Conservation (phyloP, 2,113 vertebrate genomes). For the Protobothrops flavoviridis region DNA sequence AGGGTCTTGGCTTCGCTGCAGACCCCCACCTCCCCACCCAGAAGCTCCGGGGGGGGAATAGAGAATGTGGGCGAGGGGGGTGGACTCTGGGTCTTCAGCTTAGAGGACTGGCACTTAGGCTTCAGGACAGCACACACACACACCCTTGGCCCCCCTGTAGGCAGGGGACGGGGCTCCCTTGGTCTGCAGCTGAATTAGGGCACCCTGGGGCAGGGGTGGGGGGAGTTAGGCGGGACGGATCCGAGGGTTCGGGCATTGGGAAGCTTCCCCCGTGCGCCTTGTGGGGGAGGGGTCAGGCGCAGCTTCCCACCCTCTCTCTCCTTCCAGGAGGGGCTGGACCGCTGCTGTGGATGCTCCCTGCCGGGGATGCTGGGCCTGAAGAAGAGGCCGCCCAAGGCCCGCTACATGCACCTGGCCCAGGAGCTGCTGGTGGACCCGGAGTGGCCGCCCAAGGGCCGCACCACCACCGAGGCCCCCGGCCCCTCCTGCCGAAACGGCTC, state of each 20-base stretch:
- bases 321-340: constrained; percentile 76
- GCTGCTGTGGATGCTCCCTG: constrained; percentile 69
- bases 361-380: constrained; percentile 73
- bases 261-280: not conserved
- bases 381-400: constrained; percentile 84
- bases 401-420: constrained; percentile 95
- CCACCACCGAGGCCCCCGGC: constrained; percentile 90
- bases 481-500: constrained; percentile 77
- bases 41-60: not conserved
- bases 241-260: not conserved
- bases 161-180: not conserved
- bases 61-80: not conserved
- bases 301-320: constrained; percentile 17
- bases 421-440: constrained; percentile 92
- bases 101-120: not conserved
- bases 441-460: constrained; percentile 96
- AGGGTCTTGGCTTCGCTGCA: not conserved
- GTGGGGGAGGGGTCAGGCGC: not conserved
- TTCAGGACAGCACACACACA: not conserved
- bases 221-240: not conserved
- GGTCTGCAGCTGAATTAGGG: not conserved
- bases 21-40: too few relatives aligned
- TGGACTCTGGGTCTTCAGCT: not conserved
- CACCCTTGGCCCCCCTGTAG: not conserved
- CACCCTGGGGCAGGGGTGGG: not conserved